Evolutionary conservation across 2,113 vertebrate genomes (phyloP), one percentile per base, ranked within the genome.

Genomic region (Carollia perspicillata): DNA sequence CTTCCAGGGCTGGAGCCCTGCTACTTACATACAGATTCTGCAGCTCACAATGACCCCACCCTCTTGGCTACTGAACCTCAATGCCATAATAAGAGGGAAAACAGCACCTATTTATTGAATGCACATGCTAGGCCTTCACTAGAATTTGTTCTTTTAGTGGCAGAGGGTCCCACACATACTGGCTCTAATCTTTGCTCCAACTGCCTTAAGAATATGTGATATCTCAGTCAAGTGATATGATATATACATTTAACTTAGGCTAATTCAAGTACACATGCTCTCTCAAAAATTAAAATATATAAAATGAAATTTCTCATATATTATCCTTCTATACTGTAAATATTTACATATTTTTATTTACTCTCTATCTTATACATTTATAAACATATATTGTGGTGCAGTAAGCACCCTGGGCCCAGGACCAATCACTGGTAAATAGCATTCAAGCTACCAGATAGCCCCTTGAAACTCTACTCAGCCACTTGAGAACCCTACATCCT

Each of bases 291-390:
- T 42, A 66, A 96, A 86, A 94, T 47, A 69, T 1, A 40, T 37
- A 69, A 68, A 94, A 94, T 68, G 9, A n/a, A 35, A 91, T 72
- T 84, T 90, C 33, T 90, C 80, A 90, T 47, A 65, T 51, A 53
- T 51, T 65, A 63, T 87, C 87, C 18, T 55, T 80, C 75, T 47
- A 40, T 90, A 26, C 16, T 63, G 0, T 58, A 8, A 22, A 78
- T 89, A 65, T 86, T 72, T 94, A 84, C 22, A 35, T 51, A 81
- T 37, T 93, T 90, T 69, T 81, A 55, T 71, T 55, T 83, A 51
- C 17, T 85, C 28, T 78, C 5, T 58, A 12, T 72, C 42, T 78
- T 53, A 6, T 28, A 60, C 17, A 71, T 55, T 30, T 81, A 55
- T 51, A 89, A 91, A 92, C 9, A 75, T 35, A 63, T 69, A 74